Percentiles rank a stretch among this genome's conserved stretches.
Conservation (phyloP, 2,888 invertebrate species). For the Stenolophus ochropezus region DNA sequence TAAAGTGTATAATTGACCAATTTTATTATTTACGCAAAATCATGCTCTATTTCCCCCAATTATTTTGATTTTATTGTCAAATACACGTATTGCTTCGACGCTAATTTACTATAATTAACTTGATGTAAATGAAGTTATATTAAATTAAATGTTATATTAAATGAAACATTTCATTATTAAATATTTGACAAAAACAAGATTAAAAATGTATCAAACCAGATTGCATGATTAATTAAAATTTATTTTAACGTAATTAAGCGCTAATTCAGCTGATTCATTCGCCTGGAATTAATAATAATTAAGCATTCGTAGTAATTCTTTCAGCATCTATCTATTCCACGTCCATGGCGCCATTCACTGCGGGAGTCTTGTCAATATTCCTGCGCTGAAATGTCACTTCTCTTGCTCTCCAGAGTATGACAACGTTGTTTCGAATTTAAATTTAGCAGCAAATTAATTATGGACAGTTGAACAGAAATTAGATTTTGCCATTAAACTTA, state of each 20-base stretch:
- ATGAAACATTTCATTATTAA: neutral
- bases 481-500: too few species aligned
- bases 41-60: neutral
- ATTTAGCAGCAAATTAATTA: too few species aligned
- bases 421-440: too few species aligned
- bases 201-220: neutral
- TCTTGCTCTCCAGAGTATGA: too few species aligned
- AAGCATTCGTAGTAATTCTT: neutral
- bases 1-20: neutral
- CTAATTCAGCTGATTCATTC: constrained; percentile 5
- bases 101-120: neutral
- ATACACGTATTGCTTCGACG: constrained; percentile 1
- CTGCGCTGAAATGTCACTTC: neutral
- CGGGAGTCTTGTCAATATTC: neutral
- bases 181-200: neutral
- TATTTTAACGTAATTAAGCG: constrained; percentile 2
- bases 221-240: constrained; percentile 18
- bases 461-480: too few species aligned
- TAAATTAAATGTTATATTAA: neutral
- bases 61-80: constrained; percentile 10
- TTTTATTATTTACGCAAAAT: neutral
- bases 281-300: constrained; percentile 14
- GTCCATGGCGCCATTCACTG: neutral
- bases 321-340: neutral
- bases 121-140: neutral